These are phyloP conservation scores for Nesogale talazaci DNA, from an alignment of 2,113 vertebrate genomes.

Conservation along the genomic window DNA sequence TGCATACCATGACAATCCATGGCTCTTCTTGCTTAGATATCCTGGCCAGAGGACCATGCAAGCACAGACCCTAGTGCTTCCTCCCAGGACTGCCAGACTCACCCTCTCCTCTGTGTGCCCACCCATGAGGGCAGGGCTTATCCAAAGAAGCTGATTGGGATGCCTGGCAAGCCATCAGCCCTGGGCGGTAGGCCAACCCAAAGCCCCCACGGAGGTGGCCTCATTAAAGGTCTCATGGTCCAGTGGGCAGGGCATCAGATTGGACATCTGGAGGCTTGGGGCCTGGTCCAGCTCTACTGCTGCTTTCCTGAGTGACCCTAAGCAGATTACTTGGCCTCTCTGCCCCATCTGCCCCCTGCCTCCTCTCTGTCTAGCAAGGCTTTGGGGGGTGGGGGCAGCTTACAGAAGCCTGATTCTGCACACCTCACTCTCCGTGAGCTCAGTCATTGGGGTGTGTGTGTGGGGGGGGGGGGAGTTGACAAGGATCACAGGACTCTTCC, in stretches of 20 bases:
- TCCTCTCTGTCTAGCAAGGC: slow-evolving; percentile 71
- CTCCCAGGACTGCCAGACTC: background rate
- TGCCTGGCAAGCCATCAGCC: slow-evolving; percentile 76
- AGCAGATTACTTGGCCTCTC: slow-evolving; percentile 82
- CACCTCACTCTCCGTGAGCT: background rate
- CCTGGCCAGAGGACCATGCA: background rate
- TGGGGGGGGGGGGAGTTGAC: background rate
- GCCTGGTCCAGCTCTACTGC: slow-evolving; percentile 76
- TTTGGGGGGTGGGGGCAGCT: background rate
- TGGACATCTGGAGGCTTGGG: slow-evolving; percentile 82
- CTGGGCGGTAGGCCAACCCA: slow-evolving; percentile 77
- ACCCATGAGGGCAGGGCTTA: slow-evolving; percentile 64
- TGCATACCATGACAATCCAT: background rate
- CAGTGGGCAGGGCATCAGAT: slow-evolving; percentile 80
- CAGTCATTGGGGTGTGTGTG: too few relatives aligned
- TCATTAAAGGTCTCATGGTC: slow-evolving; percentile 84
- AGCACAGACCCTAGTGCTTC: background rate
- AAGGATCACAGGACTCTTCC: background rate
- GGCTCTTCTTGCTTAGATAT: background rate
- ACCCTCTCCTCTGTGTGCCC: background rate
- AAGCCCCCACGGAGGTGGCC: slow-evolving; percentile 77
- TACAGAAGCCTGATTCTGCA: background rate
- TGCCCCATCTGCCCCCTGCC: slow-evolving; percentile 78
- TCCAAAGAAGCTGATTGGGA: slow-evolving; percentile 72
- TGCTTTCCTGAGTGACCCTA: slow-evolving; percentile 81